Evolutionary conservation across 1,140 invertebrate species (phyloP), one percentile per base, ranked within the genome.

Genomic region (Eupeodes corollae): DNA sequence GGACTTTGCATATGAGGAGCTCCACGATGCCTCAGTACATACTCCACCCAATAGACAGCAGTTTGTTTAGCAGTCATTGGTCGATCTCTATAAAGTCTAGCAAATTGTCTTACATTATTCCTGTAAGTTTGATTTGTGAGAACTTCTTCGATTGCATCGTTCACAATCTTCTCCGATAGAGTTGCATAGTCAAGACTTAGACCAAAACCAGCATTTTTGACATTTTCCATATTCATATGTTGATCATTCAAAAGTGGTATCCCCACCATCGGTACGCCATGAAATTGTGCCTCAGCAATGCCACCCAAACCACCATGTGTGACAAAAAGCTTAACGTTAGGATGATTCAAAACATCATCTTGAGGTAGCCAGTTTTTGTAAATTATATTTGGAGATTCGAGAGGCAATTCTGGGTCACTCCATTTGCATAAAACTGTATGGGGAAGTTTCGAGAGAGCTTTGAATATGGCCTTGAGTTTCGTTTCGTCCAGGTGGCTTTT

Each of bases 281-380:
- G 54, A 54, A 66, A 67, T 45, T 71, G 54, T 31, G 67, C 61
- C 55, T 77, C 75, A n/a, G 62, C 65, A n/a, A 67, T 46, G 34
- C 73, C 67, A n/a, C 71, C 67, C 26, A 70, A 58, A 18, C 75
- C 75, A 44, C 73, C 74, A 41, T 77, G 75, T 5, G 69, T 70
- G 5, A 77, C 67, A 48, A 77, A 76, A 0, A 74, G 47, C 50
- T 66, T 64, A 11, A 61, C 44, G 14, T 72, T 67, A 6, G 61
- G 55, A 56, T 76, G 73, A 8, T 54, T 70, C 61, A 64, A 55
- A 48, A 76, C 62, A 49, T 74, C 69, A 33, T 64, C 64, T 54
- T 80, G 77, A 5, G 76, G 76, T 18, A 77, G 49, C 76, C 77
- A 79, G 50, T 75, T 73, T n/a, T 56, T 50, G n/a, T 70, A 58